Evolutionary conservation across 2,113 vertebrate species (phyloP).

Genomic region (Etheostoma cragini): DNA sequence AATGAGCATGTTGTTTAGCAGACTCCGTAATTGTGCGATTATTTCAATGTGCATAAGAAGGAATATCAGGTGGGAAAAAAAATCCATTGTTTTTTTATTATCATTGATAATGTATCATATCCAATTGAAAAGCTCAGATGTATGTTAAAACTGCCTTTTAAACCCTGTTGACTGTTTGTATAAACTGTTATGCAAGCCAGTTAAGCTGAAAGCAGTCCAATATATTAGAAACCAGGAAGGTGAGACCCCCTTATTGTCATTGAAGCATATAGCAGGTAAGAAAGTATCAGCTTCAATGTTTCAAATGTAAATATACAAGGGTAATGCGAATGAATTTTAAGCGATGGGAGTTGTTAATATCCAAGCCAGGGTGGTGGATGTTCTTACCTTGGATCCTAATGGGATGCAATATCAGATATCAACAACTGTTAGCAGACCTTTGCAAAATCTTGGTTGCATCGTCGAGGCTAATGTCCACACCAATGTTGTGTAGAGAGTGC

Average conservation of each 20-base stretch:
- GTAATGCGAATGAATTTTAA: not conserved
- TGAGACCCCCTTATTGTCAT: not conserved
- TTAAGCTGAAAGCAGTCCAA: not conserved
- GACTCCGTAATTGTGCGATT: not conserved
- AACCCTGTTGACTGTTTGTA: no score
- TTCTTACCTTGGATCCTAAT: not conserved
- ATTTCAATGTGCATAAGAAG: not conserved
- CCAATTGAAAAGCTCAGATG: not conserved
- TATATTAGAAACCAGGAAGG: not conserved
- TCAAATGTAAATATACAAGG: not conserved
- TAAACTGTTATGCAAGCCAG: not conserved
- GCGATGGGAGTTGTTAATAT: not conserved
- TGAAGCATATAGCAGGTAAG: not conserved
- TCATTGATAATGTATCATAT: not conserved
- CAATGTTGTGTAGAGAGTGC: conserved; percentile 85
- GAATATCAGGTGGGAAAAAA: not conserved
- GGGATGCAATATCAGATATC: not conserved
- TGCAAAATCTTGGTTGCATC: conserved; percentile 89
- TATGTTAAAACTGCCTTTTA: not conserved
- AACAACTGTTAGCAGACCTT: conserved; percentile 81
- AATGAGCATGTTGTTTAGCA: not conserved
- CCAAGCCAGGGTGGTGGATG: not conserved
- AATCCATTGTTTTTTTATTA: no score
- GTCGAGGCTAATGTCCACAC: conserved; percentile 84
- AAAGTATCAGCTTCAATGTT: not conserved